Conservation (phyloP, 2,888 invertebrate genomes). For the Serrognathus titanus region DNA sequence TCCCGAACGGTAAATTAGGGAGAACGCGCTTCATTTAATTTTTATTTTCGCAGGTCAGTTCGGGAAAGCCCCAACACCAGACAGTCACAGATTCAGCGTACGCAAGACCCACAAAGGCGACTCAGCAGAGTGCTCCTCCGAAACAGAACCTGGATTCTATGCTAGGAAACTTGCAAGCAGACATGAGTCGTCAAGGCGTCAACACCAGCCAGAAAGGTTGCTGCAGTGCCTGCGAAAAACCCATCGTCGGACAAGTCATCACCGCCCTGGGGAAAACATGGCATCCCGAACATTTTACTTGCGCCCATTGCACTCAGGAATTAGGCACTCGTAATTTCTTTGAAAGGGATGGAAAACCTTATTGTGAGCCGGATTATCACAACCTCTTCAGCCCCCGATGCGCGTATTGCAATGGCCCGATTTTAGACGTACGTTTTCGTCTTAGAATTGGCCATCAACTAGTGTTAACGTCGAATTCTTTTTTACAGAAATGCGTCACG, state of each 20-base stretch:
- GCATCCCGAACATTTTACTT: constrained; percentile 99
- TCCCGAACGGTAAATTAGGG: neutral
- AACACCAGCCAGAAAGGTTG: constrained; percentile 98
- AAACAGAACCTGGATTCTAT: constrained; percentile 63
- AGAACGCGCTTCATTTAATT: neutral
- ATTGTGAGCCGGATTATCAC: constrained; percentile 98
- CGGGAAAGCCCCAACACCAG: constrained; percentile 60
- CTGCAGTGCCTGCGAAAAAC: constrained; percentile 98
- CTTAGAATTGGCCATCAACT: constrained; percentile 8
- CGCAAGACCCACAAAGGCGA: constrained; percentile 62
- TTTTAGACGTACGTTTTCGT: constrained; percentile 81
- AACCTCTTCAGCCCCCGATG: constrained; percentile 97
- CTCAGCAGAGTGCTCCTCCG: constrained; percentile 42
- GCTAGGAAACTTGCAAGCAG: constrained; percentile 91
- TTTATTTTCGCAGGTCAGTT: constrained; percentile 55
- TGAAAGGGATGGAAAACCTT: constrained; percentile 93
- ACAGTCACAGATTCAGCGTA: constrained; percentile 66
- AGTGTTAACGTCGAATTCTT: constrained; percentile 21
- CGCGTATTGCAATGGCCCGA: constrained; percentile 98
- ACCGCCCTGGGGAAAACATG: constrained; percentile 97
- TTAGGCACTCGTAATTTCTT: constrained; percentile 98
- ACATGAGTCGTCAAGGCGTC: constrained; percentile 98
- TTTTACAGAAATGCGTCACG: constrained; percentile 93
- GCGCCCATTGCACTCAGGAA: constrained; percentile 95
- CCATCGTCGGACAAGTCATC: constrained; percentile 97